These are phyloP conservation scores for Xenopus petersii DNA, from an alignment of 2,797 vertebrate species.

Conservation along the genomic window DNA sequence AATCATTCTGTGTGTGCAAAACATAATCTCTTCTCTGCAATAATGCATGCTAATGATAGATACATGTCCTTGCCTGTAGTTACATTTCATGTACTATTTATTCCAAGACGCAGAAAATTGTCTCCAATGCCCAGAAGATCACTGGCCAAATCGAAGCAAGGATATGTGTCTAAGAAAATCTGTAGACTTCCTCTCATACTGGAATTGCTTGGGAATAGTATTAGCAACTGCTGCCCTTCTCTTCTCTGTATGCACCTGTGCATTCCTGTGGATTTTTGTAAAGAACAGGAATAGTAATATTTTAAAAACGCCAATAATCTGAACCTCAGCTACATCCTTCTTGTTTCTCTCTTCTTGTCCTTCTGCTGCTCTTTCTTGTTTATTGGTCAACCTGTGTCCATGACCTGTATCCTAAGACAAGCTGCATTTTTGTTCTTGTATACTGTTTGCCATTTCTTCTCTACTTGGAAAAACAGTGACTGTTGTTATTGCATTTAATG, in stretches of 20 bases:
- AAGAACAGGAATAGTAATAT: conserved; percentile 18
- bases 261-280: conserved; percentile 6
- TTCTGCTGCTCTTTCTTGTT: conserved; percentile 32
- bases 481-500: conserved; percentile 50
- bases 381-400: conserved; percentile 16
- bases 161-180: not conserved
- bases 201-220: not conserved
- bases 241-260: not conserved
- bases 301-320: conserved; percentile 36
- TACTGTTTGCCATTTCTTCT: conserved; percentile 30
- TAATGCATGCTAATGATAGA: too few species aligned
- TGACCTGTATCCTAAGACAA: conserved; percentile 30
- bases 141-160: not conserved
- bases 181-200: not conserved
- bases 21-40: too few species aligned
- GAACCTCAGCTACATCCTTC: conserved; percentile 33
- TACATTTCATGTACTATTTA: too few species aligned
- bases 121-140: not conserved
- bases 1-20: too few species aligned
- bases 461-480: conserved; percentile 51
- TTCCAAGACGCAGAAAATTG: not conserved
- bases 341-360: conserved; percentile 24
- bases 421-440: conserved; percentile 21
- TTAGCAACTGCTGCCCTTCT: not conserved
- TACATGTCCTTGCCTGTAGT: too few species aligned